These are phyloP conservation scores for Phyllotreta striolata DNA, from an alignment of 2,888 invertebrate species.

Conservation along the genomic window DNA sequence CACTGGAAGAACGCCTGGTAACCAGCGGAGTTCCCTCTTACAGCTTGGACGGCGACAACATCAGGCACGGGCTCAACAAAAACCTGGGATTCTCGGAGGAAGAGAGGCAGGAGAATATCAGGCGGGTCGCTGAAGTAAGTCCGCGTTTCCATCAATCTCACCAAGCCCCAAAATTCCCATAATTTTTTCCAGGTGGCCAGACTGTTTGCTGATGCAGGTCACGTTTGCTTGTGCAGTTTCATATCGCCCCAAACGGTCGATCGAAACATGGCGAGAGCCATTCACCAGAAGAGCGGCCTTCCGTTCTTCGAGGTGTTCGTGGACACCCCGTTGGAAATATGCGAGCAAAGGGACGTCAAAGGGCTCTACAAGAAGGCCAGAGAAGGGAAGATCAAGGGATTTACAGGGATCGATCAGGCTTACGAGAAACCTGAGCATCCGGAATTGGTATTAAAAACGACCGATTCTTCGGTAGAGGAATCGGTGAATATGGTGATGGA, in stretches of 20 bases:
- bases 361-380: slow-evolving; percentile 98
- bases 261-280: slow-evolving; percentile 84
- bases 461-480: slow-evolving; percentile 79
- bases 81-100: slow-evolving; percentile 92
- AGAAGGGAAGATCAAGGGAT: slow-evolving; percentile 85
- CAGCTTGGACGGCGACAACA: slow-evolving; percentile 96
- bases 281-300: slow-evolving; percentile 84
- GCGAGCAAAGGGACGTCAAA: slow-evolving; percentile 93
- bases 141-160: no score
- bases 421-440: slow-evolving; percentile 88
- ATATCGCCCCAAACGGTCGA: slow-evolving; percentile 96
- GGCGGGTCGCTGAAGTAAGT: slow-evolving; percentile 82
- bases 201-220: slow-evolving; percentile 96
- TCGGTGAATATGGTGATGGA: slow-evolving; percentile 84
- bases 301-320: slow-evolving; percentile 94
- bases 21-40: slow-evolving; percentile 88
- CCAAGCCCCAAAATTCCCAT: no score
- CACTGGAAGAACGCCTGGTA: slow-evolving; percentile 90
- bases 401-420: slow-evolving; percentile 91
- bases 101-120: slow-evolving; percentile 95
- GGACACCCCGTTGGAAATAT: slow-evolving; percentile 90
- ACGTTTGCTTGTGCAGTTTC: slow-evolving; percentile 93
- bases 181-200: slow-evolving; percentile 74
- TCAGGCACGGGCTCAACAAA: slow-evolving; percentile 87
- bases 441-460: slow-evolving; percentile 84